Evolutionary conservation across 2,797 vertebrate species (phyloP).

Genomic region (Prunella strophiata): DNA sequence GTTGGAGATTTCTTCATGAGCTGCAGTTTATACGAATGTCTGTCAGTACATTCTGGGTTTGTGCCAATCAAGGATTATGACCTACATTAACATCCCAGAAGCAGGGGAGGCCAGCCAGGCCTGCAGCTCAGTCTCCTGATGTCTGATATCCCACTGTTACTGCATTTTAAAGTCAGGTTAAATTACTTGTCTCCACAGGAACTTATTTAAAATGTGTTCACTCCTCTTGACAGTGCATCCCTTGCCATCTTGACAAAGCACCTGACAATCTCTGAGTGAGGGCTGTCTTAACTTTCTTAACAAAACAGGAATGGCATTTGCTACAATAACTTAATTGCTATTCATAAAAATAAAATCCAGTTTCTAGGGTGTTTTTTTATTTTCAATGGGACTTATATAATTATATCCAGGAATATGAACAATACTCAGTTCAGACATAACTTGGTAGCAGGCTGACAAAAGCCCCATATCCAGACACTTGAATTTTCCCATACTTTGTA

Average conservation of each 20-base stretch:
- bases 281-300: neutral
- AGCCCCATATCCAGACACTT: neutral
- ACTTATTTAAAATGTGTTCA: neutral
- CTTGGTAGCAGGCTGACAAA: neutral
- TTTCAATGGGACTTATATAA: neutral
- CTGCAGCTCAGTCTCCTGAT: neutral
- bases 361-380: neutral
- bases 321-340: neutral
- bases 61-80: constrained; percentile 28
- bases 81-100: constrained; percentile 6
- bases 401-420: neutral
- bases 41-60: constrained; percentile 8
- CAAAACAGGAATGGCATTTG: neutral
- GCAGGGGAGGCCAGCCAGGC: neutral
- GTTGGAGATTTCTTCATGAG: neutral
- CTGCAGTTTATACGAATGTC: neutral
- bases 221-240: neutral
- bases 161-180: neutral
- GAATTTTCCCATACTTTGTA: neutral
- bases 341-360: neutral
- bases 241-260: neutral
- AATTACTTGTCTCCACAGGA: neutral
- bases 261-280: neutral
- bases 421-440: neutral
- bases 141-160: neutral